Percentiles rank a stretch among this genome's conserved stretches.
Evolutionary conservation across 2,113 vertebrate species (phyloP).

Genomic region (Melanocharis versteri): DNA sequence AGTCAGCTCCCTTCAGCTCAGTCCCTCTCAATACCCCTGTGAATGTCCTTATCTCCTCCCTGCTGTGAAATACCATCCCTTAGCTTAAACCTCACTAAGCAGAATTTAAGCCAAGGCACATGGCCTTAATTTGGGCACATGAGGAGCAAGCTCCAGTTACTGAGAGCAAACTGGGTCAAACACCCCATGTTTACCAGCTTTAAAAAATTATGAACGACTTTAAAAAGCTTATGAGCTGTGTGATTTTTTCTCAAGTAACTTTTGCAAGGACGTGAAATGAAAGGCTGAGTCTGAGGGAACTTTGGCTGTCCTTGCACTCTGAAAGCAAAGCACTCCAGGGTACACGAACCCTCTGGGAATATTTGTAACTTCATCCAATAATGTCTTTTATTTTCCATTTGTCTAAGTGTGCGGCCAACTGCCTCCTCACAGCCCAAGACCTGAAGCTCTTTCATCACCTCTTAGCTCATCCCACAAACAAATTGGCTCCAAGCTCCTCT

Average conservation of each 20-base stretch:
- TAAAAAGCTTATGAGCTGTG: neutral
- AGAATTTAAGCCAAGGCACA: neutral
- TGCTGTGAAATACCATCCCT: neutral
- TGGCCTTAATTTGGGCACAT: neutral
- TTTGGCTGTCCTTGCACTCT: neutral
- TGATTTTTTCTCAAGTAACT: neutral
- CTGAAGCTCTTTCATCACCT: neutral
- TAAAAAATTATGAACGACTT: neutral
- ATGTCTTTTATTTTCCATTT: neutral
- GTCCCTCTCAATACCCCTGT: neutral
- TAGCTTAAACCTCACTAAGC: neutral
- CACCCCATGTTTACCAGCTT: neutral
- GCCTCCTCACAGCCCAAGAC: neutral
- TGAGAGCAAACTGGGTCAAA: conserved; percentile 1
- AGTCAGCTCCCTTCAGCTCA: neutral
- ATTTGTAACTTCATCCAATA: neutral
- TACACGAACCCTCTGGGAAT: neutral
- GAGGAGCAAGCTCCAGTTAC: neutral
- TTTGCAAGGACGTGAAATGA: neutral
- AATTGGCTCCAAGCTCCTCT: neutral
- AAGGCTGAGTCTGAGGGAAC: neutral
- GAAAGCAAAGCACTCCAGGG: neutral
- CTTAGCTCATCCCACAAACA: neutral
- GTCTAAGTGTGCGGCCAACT: neutral
- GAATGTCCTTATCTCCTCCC: neutral